Conservation (phyloP, 1,140 invertebrate genomes). For the Philaenus spumarius region DNA sequence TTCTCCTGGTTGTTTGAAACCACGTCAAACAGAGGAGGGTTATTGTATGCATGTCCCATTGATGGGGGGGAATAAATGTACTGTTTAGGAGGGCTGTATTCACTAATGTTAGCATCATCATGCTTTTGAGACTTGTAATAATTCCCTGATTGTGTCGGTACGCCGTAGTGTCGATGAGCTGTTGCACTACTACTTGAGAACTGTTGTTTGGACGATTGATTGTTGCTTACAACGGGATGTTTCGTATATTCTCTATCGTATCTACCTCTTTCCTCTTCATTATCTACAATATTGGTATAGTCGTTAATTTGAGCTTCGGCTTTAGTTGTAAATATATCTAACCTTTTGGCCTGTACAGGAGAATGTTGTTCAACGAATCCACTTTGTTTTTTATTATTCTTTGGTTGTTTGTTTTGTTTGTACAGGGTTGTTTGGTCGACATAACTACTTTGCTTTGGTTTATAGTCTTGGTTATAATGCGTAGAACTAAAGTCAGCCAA, state of each 20-base stretch:
- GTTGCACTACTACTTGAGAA: conserved; percentile 1
- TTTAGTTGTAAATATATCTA: too few species aligned
- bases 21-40: neutral
- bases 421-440: too few species aligned
- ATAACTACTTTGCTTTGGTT: too few species aligned
- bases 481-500: neutral
- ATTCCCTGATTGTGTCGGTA: neutral
- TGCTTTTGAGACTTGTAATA: neutral
- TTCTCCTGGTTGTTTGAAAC: neutral
- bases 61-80: conserved; percentile 2
- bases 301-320: too few species aligned
- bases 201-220: neutral
- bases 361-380: neutral
- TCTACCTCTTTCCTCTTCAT: too few species aligned
- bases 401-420: too few species aligned
- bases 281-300: too few species aligned
- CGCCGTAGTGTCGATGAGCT: neutral
- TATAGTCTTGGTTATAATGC: neutral
- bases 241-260: too few species aligned
- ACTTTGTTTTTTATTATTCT: neutral
- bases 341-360: too few species aligned
- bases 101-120: neutral
- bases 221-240: too few species aligned
- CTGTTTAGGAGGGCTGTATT: conserved; percentile 4
- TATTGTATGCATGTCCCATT: neutral